Percentiles rank a stretch among this genome's conserved stretches.
Conservation (phyloP, 2,113 vertebrate genomes). For the Proteles cristata region DNA sequence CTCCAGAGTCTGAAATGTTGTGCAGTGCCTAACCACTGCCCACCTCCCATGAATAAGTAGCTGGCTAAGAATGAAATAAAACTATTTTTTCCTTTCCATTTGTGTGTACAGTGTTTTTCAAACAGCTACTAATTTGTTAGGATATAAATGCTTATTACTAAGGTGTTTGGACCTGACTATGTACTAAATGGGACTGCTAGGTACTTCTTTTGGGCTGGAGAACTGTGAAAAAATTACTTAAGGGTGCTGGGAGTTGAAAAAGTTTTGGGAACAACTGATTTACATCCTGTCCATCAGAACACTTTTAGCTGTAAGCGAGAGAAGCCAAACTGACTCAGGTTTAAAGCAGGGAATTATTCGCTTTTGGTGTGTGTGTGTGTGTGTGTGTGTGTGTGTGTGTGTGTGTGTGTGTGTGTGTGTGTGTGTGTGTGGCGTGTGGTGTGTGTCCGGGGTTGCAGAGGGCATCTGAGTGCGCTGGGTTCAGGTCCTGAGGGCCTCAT, state of each 20-base stretch:
- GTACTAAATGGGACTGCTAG: not conserved
- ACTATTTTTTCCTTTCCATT: not conserved
- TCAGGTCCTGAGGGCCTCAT: not conserved
- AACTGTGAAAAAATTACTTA: not conserved
- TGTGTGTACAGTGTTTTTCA: not conserved
- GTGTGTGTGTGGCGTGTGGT: too few species aligned
- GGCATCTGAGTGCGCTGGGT: not conserved
- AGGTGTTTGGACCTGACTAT: not conserved
- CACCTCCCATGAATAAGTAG: not conserved
- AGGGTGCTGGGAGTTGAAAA: not conserved
- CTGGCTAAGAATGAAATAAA: not conserved
- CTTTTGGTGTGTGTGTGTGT: too few species aligned
- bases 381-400: not conserved
- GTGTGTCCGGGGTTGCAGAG: not conserved
- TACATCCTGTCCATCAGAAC: not conserved
- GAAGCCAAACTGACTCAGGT: not conserved
- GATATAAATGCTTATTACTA: constrained; percentile 8
- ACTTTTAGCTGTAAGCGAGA: not conserved
- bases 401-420: not conserved
- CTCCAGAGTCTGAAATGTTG: not conserved
- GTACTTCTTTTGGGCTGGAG: constrained; percentile 29
- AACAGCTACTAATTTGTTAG: not conserved
- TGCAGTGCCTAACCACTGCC: not conserved
- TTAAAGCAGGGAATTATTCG: not conserved
- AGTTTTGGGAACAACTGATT: not conserved